These are phyloP conservation scores for Accipiter cooperii DNA, from an alignment of 2,113 vertebrate species.

Conservation along the genomic window DNA sequence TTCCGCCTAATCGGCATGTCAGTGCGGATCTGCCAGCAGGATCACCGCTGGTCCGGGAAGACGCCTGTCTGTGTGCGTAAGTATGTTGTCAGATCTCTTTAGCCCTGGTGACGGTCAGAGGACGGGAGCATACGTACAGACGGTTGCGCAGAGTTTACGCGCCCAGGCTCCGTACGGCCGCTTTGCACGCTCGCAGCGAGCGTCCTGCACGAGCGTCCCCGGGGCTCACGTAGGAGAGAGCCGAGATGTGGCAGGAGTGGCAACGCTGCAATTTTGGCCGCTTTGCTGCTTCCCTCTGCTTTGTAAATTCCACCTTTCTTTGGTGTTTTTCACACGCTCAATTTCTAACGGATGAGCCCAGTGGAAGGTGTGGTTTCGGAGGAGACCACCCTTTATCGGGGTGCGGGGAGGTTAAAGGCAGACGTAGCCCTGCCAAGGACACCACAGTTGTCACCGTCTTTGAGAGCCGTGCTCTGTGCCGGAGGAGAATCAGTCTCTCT, in stretches of 20 bases:
- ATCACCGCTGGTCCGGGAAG: slow-evolving; percentile 93
- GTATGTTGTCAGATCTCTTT: slow-evolving; percentile 60
- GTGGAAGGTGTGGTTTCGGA: neutral
- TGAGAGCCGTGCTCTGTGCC: neutral
- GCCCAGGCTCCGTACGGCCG: fast-evolving
- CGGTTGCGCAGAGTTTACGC: fast-evolving
- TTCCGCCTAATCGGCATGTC: slow-evolving; percentile 97
- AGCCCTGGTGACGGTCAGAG: neutral
- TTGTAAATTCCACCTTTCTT: fast-evolving
- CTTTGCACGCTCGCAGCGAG: fast-evolving
- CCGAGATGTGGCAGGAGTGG: neutral
- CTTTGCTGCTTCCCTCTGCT: neutral
- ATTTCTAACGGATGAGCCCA: fast-evolving
- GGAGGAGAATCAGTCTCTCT: neutral
- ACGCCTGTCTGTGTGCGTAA: slow-evolving; percentile 97
- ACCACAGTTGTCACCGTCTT: neutral
- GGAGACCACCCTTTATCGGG: neutral
- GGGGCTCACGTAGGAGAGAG: fast-evolving
- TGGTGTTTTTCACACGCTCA: fast-evolving
- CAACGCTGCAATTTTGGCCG: fast-evolving
- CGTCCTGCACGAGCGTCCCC: fast-evolving
- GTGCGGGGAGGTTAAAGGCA: neutral
- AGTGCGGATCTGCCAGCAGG: slow-evolving; percentile 95
- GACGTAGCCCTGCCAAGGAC: neutral
- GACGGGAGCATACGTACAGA: fast-evolving